Evolutionary conservation across 2,797 vertebrate genomes (phyloP).

Genomic region (Darevskia nairensis): DNA sequence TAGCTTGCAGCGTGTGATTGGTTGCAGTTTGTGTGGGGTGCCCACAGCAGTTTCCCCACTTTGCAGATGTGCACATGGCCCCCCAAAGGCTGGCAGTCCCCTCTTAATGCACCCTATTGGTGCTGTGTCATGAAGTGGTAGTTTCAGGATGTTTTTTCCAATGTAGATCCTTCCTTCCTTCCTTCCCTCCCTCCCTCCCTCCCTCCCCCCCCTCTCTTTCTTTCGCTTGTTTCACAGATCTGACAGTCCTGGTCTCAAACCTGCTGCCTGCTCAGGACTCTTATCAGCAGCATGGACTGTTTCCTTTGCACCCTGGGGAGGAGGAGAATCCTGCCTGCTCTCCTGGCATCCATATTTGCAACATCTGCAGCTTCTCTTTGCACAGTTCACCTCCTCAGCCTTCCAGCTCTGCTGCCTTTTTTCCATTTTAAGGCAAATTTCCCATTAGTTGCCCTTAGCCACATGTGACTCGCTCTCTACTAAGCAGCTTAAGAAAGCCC

Average conservation of each 20-base stretch:
- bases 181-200: no score
- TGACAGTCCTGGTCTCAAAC: background rate
- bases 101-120: background rate
- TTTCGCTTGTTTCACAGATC: background rate
- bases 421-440: background rate
- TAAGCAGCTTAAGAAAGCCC: constrained; percentile 61
- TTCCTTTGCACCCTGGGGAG: background rate
- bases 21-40: no score
- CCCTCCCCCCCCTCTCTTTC: no score
- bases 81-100: background rate
- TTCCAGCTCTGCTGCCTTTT: background rate
- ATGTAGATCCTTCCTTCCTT: background rate
- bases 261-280: background rate
- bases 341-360: background rate
- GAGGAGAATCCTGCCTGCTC: background rate
- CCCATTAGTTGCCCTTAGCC: background rate
- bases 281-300: background rate
- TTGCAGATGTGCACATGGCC: no score
- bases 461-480: constrained; percentile 44
- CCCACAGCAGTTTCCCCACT: no score
- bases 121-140: background rate
- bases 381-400: background rate
- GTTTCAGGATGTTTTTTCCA: background rate
- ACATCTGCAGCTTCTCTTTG: background rate
- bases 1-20: no score